Conservation (phyloP, 2,888 invertebrate species). For the Athalia cordata region DNA sequence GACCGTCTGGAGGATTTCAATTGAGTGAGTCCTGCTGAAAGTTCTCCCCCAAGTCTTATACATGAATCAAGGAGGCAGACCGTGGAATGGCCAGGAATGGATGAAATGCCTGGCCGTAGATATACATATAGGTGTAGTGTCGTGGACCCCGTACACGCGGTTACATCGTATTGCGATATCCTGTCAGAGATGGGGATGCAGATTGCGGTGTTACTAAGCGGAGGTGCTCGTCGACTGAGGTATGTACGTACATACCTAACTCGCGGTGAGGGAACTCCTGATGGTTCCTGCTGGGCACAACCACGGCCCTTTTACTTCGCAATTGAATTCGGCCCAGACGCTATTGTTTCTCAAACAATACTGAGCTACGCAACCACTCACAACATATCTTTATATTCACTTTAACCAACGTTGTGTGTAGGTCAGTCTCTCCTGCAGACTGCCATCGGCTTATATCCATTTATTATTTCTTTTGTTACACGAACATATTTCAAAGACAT, state of each 20-base stretch:
- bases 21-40: slow-evolving; percentile 5
- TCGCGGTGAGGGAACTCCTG: slow-evolving; percentile 25
- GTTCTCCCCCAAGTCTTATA: not conserved
- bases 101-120: too few species aligned
- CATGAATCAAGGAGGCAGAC: slow-evolving; percentile 30
- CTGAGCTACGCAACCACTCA: slow-evolving; percentile 66
- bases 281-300: slow-evolving; percentile 14
- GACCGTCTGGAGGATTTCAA: slow-evolving; percentile 42
- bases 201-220: slow-evolving; percentile 45
- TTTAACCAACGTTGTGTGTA: slow-evolving; percentile 58
- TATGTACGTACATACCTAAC: not conserved
- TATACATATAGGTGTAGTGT: not conserved
- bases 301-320: slow-evolving; percentile 18
- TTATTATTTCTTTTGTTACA: slow-evolving; percentile 20
- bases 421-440: slow-evolving; percentile 25
- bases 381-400: slow-evolving; percentile 69
- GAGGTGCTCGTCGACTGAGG: slow-evolving; percentile 34
- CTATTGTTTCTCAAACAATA: slow-evolving; percentile 70
- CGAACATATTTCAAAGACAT: not conserved
- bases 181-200: slow-evolving; percentile 43
- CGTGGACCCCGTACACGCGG: slow-evolving; percentile 30
- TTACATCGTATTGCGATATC: slow-evolving; percentile 44
- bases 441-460: not conserved
- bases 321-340: slow-evolving; percentile 60
- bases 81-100: not conserved